Conservation (phyloP, 2,113 vertebrate genomes). For the Nyctibius bracteatus region DNA sequence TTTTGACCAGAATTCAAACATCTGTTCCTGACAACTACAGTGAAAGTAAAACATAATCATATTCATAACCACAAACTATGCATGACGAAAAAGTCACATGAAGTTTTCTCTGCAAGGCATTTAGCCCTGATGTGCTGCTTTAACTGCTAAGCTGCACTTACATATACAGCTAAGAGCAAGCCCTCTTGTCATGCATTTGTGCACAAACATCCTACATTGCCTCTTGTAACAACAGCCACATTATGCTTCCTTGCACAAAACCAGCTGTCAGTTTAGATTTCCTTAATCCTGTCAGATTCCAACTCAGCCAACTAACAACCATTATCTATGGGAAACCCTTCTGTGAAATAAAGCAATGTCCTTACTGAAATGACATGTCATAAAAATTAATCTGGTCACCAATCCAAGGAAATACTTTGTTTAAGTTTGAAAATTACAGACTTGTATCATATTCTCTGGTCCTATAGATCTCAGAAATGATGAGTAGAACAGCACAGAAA, state of each 20-base stretch:
- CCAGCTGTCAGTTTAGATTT: constrained; percentile 80
- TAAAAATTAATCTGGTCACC: constrained; percentile 74
- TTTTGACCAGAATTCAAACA: not conserved
- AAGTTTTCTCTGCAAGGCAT: constrained; percentile 8
- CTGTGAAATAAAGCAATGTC: constrained; percentile 70
- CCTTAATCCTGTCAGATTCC: constrained; percentile 77
- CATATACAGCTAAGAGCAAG: constrained; percentile 39
- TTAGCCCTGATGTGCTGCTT: not conserved
- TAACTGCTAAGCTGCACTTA: constrained; percentile 44
- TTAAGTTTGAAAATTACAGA: constrained; percentile 42
- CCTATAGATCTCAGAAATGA: constrained; percentile 5
- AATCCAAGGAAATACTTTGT: constrained; percentile 62
- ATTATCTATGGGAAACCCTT: constrained; percentile 73
- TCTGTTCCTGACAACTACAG: not conserved
- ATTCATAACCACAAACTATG: not conserved
- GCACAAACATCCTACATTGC: constrained; percentile 63
- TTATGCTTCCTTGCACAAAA: constrained; percentile 76
- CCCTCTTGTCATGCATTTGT: constrained; percentile 58
- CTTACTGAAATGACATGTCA: constrained; percentile 72
- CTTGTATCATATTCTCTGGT: constrained; percentile 11
- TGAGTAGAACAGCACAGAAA: not conserved
- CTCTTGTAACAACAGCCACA: constrained; percentile 72
- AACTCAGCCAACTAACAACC: constrained; percentile 68
- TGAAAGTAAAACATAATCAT: constrained; percentile 1
- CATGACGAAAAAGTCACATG: constrained; percentile 26